These are phyloP conservation scores for Manacus vitellinus DNA, from an alignment of 2,113 vertebrate species.

Conservation along the genomic window DNA sequence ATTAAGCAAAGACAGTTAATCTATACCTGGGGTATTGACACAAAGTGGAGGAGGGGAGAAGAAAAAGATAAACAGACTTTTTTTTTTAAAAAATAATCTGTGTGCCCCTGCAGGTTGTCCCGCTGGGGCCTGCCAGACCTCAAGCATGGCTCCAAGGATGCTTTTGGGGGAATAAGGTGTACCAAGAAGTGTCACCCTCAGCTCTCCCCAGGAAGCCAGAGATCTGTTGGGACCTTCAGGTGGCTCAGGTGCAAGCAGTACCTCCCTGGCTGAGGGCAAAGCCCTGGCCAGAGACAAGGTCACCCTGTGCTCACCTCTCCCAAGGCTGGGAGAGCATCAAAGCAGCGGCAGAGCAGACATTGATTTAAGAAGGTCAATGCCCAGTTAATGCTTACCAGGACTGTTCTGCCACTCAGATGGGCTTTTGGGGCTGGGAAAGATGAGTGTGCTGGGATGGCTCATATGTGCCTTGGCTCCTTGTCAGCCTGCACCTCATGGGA, in stretches of 20 bases:
- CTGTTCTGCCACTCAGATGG: background rate
- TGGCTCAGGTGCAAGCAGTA: background rate
- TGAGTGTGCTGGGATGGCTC: rapidly evolving
- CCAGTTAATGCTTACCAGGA: background rate
- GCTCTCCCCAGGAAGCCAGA: rapidly evolving
- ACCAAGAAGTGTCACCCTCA: background rate
- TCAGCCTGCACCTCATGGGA: background rate
- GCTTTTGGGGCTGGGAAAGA: background rate
- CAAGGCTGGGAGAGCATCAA: background rate
- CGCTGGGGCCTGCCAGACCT: rapidly evolving
- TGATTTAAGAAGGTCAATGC: background rate
- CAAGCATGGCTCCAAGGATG: rapidly evolving
- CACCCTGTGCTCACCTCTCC: background rate
- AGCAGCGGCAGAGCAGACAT: background rate
- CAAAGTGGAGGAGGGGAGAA: background rate
- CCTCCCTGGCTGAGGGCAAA: background rate
- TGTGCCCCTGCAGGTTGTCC: background rate
- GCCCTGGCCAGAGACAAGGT: background rate
- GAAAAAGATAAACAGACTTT: background rate
- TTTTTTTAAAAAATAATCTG: background rate
- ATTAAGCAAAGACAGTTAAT: constrained; percentile 56
- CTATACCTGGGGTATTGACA: constrained; percentile 35
- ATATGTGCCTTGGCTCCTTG: background rate
- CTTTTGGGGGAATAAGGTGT: background rate
- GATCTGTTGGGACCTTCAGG: rapidly evolving